A percentile compares a stretch with the other conserved stretches of the same genome.
phyloP scores from a whole-genome alignment of 2,113 vertebrate species.

The Semnornis frantzii region DNA sequence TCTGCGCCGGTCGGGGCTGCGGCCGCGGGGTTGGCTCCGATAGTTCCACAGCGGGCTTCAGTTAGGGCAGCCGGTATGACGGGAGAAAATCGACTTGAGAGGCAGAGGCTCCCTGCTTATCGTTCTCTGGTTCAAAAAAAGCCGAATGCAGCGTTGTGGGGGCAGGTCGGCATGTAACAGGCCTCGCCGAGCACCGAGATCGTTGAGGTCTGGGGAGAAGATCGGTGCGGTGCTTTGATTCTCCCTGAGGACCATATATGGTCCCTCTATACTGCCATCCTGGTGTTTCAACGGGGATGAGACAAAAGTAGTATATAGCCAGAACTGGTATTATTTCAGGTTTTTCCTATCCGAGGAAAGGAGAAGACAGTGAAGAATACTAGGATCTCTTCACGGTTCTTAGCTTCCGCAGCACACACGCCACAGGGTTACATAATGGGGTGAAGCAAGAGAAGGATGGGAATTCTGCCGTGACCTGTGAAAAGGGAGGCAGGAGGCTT shows the following conservation, averaged over 20 bases:
- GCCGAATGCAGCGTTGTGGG: background rate
- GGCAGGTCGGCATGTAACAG: background rate
- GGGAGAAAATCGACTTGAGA: background rate
- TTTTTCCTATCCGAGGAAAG: background rate
- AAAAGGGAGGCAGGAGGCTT: background rate
- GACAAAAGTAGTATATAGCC: background rate
- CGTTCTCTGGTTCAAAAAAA: background rate
- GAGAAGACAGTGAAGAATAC: background rate
- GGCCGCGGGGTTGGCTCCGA: background rate
- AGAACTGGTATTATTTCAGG: background rate
- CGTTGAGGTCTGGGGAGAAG: rapidly evolving
- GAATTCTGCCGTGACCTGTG: background rate
- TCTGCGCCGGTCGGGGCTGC: background rate
- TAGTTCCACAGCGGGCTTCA: background rate
- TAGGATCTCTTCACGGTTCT: background rate
- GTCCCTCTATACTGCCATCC: background rate
- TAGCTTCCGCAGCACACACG: rapidly evolving
- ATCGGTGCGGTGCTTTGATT: rapidly evolving
- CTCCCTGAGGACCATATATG: background rate
- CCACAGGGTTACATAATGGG: background rate
- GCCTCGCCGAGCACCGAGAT: background rate
- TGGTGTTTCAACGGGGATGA: background rate
- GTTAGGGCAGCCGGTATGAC: background rate
- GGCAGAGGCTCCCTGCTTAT: background rate
- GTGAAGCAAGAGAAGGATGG: background rate